Percentiles rank a stretch among this genome's conserved stretches.
phyloP scores from a whole-genome alignment of 2,113 vertebrate genomes.

The Onychorhynchus coronatus region DNA sequence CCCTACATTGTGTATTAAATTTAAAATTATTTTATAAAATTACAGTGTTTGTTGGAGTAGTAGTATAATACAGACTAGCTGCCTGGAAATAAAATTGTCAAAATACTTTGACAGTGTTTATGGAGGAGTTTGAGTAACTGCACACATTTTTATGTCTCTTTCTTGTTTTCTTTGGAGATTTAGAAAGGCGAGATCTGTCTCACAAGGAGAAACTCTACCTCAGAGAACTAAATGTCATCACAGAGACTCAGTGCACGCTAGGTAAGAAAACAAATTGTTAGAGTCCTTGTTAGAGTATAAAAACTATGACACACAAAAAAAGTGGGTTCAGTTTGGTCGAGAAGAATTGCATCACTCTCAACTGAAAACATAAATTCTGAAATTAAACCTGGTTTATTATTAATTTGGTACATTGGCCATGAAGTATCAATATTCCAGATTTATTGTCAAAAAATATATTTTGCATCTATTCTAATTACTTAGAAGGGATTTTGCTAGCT shows the following conservation, averaged over 20 bases:
- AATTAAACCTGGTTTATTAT: not conserved
- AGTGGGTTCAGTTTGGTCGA: not conserved
- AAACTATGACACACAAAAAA: not conserved
- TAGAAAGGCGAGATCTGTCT: slow-evolving; percentile 96
- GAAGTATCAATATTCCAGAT: not conserved
- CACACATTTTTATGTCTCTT: not conserved
- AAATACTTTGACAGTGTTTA: not conserved
- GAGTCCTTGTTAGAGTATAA: not conserved
- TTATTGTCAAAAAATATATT: not conserved
- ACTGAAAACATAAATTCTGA: not conserved
- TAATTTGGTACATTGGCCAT: not conserved
- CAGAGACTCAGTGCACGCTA: slow-evolving; percentile 96
- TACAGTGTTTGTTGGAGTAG: not conserved
- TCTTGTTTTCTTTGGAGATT: slow-evolving; percentile 78
- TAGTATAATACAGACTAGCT: not conserved
- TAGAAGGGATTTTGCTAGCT: not conserved
- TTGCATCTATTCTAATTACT: not conserved
- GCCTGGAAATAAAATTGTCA: not conserved
- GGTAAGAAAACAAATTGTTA: slow-evolving; percentile 73
- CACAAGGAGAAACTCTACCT: slow-evolving; percentile 98
- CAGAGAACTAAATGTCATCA: slow-evolving; percentile 96
- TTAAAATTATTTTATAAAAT: not conserved
- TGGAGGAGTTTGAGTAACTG: not conserved
- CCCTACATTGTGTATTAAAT: not conserved
- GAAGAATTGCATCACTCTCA: not conserved